Conservation (phyloP, 1,140 invertebrate genomes). For the Calliopsis andreniformis region DNA sequence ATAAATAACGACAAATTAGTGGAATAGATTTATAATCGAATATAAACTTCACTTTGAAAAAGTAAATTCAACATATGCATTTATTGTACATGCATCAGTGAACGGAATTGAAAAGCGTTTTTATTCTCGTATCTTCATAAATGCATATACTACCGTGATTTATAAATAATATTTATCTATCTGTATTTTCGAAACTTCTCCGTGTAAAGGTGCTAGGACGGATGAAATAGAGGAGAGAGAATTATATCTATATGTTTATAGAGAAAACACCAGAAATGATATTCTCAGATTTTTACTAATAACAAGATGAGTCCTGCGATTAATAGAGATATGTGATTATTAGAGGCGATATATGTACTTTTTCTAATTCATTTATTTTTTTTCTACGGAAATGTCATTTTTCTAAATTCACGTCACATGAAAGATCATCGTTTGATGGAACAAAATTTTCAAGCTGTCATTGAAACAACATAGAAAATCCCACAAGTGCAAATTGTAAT, state of each 20-base stretch:
- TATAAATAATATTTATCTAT: constrained; percentile 34
- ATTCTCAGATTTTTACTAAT: constrained; percentile 31
- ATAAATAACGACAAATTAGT: not conserved
- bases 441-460: constrained; percentile 5
- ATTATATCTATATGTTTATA: too few relatives aligned
- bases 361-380: constrained; percentile 34
- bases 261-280: not conserved
- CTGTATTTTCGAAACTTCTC: constrained; percentile 24
- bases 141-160: constrained; percentile 1
- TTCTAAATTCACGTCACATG: constrained; percentile 23
- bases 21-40: constrained; percentile 2
- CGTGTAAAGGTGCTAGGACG: constrained; percentile 30
- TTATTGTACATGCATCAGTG: constrained; percentile 26
- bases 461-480: constrained; percentile 2
- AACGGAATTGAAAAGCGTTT: constrained; percentile 36
- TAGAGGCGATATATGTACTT: constrained; percentile 15
- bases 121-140: constrained; percentile 19
- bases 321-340: constrained; percentile 40
- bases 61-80: constrained; percentile 23
- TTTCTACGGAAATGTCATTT: not conserved
- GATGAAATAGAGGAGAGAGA: not conserved
- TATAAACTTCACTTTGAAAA: not conserved
- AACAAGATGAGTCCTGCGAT: constrained; percentile 45
- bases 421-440: constrained; percentile 7
- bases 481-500: not conserved